Conservation (phyloP, 2,888 invertebrate species). For the Agrochola litura region DNA sequence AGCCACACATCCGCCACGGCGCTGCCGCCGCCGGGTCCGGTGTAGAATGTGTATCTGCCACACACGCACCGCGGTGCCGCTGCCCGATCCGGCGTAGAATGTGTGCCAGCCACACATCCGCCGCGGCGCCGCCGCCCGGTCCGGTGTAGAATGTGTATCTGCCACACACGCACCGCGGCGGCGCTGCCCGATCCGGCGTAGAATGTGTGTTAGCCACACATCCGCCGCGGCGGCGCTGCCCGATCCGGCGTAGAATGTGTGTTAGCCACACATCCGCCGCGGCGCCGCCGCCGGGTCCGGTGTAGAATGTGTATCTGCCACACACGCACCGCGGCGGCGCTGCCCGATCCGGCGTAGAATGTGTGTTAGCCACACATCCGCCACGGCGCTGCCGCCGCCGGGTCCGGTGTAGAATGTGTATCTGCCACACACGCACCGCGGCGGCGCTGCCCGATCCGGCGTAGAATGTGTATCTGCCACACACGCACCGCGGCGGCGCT, state of each 20-base stretch:
- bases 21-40: not conserved
- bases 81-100: not conserved
- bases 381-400: not conserved
- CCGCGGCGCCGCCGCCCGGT: too few relatives aligned
- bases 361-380: slow-evolving; percentile 33
- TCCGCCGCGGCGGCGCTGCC: not conserved
- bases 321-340: too few relatives aligned
- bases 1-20: not conserved
- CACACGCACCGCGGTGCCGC: too few relatives aligned
- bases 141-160: slow-evolving; percentile 38
- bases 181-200: not conserved
- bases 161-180: not conserved
- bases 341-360: not conserved
- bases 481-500: not conserved
- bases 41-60: not conserved
- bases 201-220: slow-evolving; percentile 20
- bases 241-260: not conserved
- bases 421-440: slow-evolving; percentile 9
- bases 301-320: slow-evolving; percentile 28
- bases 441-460: not conserved
- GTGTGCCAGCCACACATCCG: slow-evolving; percentile 18
- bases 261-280: too few relatives aligned
- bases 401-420: not conserved
- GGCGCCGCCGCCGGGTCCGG: too few relatives aligned
- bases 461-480: slow-evolving; percentile 18